phyloP scores from a whole-genome alignment of 92 coral and sea anemone genomes.

The Desmophyllum pertusum region DNA sequence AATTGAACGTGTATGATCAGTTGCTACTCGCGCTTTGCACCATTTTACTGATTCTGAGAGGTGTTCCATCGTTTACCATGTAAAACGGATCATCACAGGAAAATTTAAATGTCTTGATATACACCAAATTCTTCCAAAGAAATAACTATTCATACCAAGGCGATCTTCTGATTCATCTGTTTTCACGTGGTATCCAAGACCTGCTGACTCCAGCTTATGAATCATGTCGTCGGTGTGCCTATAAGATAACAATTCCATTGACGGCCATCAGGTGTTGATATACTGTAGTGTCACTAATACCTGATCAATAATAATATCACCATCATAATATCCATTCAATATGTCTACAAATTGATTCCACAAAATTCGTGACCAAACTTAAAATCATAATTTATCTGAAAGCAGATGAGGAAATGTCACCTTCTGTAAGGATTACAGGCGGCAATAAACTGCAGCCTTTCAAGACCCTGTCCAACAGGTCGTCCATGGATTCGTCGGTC shows the following conservation, averaged over 20 bases:
- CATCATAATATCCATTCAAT: too few species aligned
- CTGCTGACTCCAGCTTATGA: conserved; percentile 83
- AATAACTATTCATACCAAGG: conserved; percentile 55
- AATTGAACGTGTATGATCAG: not conserved
- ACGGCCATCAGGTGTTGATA: too few species aligned
- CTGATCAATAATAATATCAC: too few species aligned
- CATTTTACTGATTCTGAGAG: not conserved
- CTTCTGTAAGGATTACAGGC: conserved; percentile 87
- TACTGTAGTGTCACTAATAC: too few species aligned
- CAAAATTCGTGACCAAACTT: not conserved
- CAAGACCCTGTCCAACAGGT: conserved; percentile 62
- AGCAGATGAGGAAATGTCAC: conserved; percentile 31
- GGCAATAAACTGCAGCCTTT: conserved; percentile 77
- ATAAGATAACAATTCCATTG: not conserved
- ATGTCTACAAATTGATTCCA: not conserved
- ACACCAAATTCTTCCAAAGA: too few species aligned
- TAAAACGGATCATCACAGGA: too few species aligned
- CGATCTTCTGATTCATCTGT: conserved; percentile 81
- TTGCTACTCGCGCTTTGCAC: not conserved
- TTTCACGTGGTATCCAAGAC: conserved; percentile 84
- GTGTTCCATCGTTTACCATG: not conserved
- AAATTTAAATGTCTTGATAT: too few species aligned
- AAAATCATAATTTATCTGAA: not conserved
- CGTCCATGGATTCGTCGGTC: conserved; percentile 81
- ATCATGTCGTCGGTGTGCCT: conserved; percentile 92